Conservation (phyloP, 1,140 invertebrate genomes). For the Diachasma alloeum region DNA sequence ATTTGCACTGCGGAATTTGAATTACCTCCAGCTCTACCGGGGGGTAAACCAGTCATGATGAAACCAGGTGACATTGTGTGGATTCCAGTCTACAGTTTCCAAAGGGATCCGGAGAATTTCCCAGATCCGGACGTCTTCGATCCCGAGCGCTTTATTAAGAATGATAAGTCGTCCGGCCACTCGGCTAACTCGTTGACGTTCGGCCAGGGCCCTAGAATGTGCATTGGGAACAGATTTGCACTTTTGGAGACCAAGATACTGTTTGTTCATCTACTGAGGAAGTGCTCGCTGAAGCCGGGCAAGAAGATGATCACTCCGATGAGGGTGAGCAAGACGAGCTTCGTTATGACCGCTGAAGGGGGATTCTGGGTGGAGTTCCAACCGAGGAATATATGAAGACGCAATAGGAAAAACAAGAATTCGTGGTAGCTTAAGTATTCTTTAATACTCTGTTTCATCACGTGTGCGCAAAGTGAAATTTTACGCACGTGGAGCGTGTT, state of each 20-base stretch:
- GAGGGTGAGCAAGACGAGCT: constrained; percentile 33
- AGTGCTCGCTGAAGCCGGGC: constrained; percentile 40
- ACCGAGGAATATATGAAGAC: constrained; percentile 15
- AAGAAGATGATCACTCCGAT: constrained; percentile 46
- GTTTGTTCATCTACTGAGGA: constrained; percentile 46
- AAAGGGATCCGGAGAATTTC: constrained; percentile 65
- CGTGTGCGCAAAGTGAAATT: too few relatives aligned
- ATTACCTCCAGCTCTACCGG: constrained; percentile 21
- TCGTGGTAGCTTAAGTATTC: too few relatives aligned
- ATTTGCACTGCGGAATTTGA: constrained; percentile 62
- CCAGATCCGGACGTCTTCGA: constrained; percentile 67
- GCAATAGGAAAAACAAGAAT: too few relatives aligned
- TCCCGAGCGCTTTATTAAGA: constrained; percentile 68
- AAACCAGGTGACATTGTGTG: constrained; percentile 25
- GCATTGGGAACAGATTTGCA: constrained; percentile 42
- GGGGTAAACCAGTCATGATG: neutral
- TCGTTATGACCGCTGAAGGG: constrained; percentile 39
- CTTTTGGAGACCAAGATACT: constrained; percentile 42
- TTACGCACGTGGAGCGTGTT: too few relatives aligned
- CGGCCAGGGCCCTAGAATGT: constrained; percentile 40
- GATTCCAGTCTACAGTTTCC: constrained; percentile 59
- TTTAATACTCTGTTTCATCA: too few relatives aligned
- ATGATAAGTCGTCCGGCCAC: constrained; percentile 45
- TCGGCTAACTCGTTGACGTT: constrained; percentile 40
- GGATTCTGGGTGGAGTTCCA: constrained; percentile 49